These are phyloP conservation scores for Triops cancriformis DNA, from an alignment of 1,140 invertebrate genomes.

Conservation along the genomic window DNA sequence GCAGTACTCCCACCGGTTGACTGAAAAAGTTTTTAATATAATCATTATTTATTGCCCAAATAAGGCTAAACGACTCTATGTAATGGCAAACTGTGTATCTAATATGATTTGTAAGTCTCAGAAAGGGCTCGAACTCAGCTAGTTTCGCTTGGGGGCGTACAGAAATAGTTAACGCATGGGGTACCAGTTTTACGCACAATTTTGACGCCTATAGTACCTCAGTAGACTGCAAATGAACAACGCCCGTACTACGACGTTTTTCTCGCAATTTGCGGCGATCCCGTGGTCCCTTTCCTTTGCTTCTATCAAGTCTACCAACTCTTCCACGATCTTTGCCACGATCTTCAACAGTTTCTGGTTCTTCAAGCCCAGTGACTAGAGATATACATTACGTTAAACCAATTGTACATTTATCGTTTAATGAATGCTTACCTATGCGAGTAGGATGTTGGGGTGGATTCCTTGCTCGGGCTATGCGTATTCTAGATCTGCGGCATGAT, in stretches of 20 bases:
- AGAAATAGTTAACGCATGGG: too few species aligned
- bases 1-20: constrained; percentile 55
- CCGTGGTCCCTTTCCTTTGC: constrained; percentile 42
- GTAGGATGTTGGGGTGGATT: constrained; percentile 38
- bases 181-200: too few species aligned
- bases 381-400: neutral
- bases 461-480: constrained; percentile 47
- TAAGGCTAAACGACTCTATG: too few species aligned
- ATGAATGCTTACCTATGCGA: constrained; percentile 34
- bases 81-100: too few species aligned
- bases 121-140: too few species aligned
- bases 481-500: constrained; percentile 45
- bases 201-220: constrained; percentile 45
- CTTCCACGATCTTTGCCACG: constrained; percentile 22
- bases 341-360: constrained; percentile 20
- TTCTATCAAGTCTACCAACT: constrained; percentile 22
- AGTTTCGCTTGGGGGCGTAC: too few species aligned
- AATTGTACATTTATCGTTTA: too few species aligned
- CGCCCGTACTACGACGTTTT: constrained; percentile 54
- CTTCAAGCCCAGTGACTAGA: constrained; percentile 17
- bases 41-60: neutral
- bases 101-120: too few species aligned
- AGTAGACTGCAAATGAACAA: constrained; percentile 54
- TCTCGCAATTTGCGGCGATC: constrained; percentile 54
- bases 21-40: constrained; percentile 38